Base-by-base conservation (phyloP, 1,140 invertebrate genomes). In the Sesamia nonagrioides region DNA sequence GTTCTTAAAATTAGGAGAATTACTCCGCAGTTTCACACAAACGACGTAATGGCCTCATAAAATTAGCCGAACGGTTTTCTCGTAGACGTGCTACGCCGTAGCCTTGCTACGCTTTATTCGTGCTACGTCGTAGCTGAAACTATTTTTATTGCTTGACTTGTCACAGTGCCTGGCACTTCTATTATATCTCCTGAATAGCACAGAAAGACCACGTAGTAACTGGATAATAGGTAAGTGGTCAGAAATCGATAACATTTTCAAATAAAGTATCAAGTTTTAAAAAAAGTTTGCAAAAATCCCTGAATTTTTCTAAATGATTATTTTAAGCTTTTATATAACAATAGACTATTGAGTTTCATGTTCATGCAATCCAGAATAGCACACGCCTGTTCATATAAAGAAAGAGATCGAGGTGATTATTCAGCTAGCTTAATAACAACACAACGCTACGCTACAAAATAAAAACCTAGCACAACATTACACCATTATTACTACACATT, bases 31-130 rank as follows among this genome's bases (percentile, higher is more conserved):
- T 37, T 61, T 61, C 60, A 61, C 61, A 21, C 40, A 61, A 42
- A 21, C 35, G 27, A 73, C 13, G 33, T 56, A 73, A 58, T 73
- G 27, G 33, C 52, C 17, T 58, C 52, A 33, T 40, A 58, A 73
- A 17, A 21, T 68, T 33, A 68, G 5, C 9, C 3, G 42, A 21
- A 27, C 40, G 63, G 63, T 48, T 18, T 21, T 68, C 40, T 56
- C 48, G 72, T 75, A 61, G 72, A 42, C 56, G 40, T 61, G 58
- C 54, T 60, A 75, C 58, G 37, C 18, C 40, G 52, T 75, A 61
- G 6, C 37, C 11, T 35, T 52, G 17, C 54, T 73, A 73, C 71
- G 71, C 11, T 35, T 35, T 73, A 58, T 13, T 17, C 37, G 17
- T 45, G 42, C 54, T 73, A 73, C 52, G 71, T 13, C 52, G 71